phyloP scores from a whole-genome alignment of 2,113 vertebrate genomes.

The Rhipidura dahli region DNA sequence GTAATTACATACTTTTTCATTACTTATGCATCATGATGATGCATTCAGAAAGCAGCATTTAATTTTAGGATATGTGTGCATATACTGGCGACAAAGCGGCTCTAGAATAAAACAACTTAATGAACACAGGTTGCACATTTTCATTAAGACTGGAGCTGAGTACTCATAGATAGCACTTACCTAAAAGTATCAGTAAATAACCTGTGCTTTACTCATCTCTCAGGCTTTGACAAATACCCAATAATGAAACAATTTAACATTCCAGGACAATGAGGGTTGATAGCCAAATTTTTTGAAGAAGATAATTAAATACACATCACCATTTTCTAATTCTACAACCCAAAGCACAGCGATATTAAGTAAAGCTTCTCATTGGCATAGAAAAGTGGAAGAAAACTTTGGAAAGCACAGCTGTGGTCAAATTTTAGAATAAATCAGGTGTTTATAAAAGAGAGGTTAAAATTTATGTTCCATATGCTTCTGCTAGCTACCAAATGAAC shows the following conservation, averaged over 20 bases:
- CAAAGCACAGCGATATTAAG: neutral
- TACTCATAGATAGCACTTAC: neutral
- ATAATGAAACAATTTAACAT: neutral
- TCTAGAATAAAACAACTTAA: neutral
- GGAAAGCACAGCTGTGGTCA: neutral
- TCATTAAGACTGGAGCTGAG: neutral
- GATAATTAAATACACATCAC: neutral
- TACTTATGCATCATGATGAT: neutral
- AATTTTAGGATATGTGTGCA: neutral
- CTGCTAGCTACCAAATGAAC: conserved; percentile 53
- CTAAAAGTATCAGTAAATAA: neutral
- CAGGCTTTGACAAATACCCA: neutral
- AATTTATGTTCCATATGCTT: conserved; percentile 69
- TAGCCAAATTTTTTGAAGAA: neutral
- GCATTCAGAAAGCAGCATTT: neutral
- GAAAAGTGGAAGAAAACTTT: neutral
- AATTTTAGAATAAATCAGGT: conserved; percentile 44
- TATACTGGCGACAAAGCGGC: neutral
- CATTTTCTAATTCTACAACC: neutral
- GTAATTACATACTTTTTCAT: conserved; percentile 1
- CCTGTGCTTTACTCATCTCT: neutral
- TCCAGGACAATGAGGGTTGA: neutral
- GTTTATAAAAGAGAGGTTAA: conserved; percentile 65
- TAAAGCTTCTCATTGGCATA: neutral
- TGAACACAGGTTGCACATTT: neutral